A percentile compares a stretch with the other conserved stretches of the same genome.
Evolutionary conservation across 2,113 vertebrate species (phyloP).

Genomic region (Macrotus californicus): DNA sequence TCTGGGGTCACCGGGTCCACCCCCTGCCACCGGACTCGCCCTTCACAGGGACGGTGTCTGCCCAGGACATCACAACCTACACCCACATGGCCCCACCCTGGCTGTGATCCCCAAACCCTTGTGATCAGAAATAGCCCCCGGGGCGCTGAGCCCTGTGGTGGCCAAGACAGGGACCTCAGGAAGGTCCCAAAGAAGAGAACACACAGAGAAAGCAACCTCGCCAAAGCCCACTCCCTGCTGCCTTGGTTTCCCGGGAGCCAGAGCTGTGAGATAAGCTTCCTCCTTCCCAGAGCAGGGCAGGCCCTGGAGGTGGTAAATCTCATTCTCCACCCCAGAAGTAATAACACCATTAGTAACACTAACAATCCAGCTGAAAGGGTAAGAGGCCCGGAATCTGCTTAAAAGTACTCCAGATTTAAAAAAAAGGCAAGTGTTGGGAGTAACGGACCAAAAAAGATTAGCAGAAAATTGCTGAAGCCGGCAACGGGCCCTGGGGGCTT

Average conservation of each 20-base stretch:
- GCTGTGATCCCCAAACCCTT: not conserved
- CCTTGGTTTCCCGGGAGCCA: not conserved
- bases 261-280: not conserved
- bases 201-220: not conserved
- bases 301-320: not conserved
- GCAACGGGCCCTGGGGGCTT: not conserved
- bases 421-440: not conserved
- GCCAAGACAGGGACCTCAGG: not conserved
- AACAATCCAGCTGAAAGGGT: not conserved
- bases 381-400: not conserved
- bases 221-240: not conserved
- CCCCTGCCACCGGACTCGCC: accelerated
- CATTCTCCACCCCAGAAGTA: not conserved
- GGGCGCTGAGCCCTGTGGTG: not conserved
- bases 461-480: not conserved
- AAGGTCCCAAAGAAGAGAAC: not conserved
- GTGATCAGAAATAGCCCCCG: not conserved
- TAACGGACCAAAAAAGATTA: not conserved
- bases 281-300: not conserved
- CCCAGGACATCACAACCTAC: not conserved
- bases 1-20: not conserved
- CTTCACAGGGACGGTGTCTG: not conserved
- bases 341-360: not conserved
- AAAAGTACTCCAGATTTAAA: not conserved
- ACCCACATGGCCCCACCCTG: accelerated